Conservation (phyloP, 2,888 invertebrate species). For the Polyommatus icarus region DNA sequence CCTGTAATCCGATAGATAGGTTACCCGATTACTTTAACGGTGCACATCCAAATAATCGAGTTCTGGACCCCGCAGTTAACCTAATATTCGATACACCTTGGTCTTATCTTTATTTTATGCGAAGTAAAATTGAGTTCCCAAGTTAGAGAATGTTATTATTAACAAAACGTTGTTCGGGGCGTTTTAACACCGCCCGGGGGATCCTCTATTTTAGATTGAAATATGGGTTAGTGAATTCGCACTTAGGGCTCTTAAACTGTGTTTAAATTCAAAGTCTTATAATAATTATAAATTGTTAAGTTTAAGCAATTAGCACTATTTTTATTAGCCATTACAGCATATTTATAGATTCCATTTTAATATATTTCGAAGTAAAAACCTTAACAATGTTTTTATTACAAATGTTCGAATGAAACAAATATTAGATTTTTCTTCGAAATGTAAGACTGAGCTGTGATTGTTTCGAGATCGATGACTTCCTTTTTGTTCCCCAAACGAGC, state of each 20-base stretch:
- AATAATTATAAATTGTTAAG: background rate
- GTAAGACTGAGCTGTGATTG: slow-evolving; percentile 1
- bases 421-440: background rate
- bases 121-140: slow-evolving; percentile 17
- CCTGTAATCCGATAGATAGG: slow-evolving; percentile 15
- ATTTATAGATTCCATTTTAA: too few species aligned
- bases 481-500: slow-evolving; percentile 7
- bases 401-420: background rate
- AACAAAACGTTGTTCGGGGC: background rate
- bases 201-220: background rate
- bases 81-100: slow-evolving; percentile 23
- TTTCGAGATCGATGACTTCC: slow-evolving; percentile 7
- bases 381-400: background rate
- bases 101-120: slow-evolving; percentile 16
- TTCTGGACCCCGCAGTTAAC: slow-evolving; percentile 23
- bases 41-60: slow-evolving; percentile 15
- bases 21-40: slow-evolving; percentile 13
- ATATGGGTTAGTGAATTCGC: slow-evolving; percentile 6
- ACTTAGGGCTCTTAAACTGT: background rate
- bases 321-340: too few species aligned
- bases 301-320: background rate
- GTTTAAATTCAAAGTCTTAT: background rate
- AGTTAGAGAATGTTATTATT: slow-evolving; percentile 13
- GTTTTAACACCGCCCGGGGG: background rate
- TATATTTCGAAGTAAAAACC: background rate